Percentiles rank a stretch among this genome's conserved stretches.
Evolutionary conservation across 2,888 invertebrate species (phyloP).

Genomic region (Steinernema hermaphroditum): DNA sequence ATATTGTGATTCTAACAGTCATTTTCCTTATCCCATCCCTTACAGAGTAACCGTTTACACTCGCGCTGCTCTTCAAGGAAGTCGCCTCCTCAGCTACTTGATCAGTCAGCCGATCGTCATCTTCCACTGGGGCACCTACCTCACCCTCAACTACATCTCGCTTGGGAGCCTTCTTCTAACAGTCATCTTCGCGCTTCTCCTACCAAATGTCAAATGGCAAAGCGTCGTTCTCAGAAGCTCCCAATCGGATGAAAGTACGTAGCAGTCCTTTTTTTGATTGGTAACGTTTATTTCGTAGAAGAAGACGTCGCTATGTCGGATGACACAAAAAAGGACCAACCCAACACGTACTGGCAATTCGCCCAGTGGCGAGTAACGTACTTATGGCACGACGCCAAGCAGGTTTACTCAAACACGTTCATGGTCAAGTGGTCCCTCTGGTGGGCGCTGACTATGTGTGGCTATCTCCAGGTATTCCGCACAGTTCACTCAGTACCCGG

Average conservation of each 20-base stretch:
- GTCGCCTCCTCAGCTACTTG: slow-evolving; percentile 51
- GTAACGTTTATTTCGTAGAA: too few relatives aligned
- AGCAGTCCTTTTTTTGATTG: too few relatives aligned
- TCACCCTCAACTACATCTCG: slow-evolving; percentile 80
- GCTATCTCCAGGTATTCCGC: slow-evolving; percentile 76
- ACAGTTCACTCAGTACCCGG: too few relatives aligned
- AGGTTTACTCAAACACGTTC: slow-evolving; percentile 46
- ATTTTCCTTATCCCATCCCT: too few relatives aligned
- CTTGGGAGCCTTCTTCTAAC: slow-evolving; percentile 70
- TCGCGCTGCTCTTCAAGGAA: slow-evolving; percentile 54
- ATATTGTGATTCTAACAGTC: too few relatives aligned
- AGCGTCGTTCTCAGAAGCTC: slow-evolving; percentile 34
- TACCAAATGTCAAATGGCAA: slow-evolving; percentile 54
- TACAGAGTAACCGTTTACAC: slow-evolving; percentile 57
- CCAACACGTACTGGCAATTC: slow-evolving; percentile 38
- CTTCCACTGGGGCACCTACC: slow-evolving; percentile 74
- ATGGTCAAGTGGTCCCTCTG: slow-evolving; percentile 79
- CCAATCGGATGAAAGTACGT: not conserved
- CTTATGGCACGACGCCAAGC: slow-evolving; percentile 33
- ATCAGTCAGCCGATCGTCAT: slow-evolving; percentile 77
- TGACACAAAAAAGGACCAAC: not conserved
- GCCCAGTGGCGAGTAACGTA: slow-evolving; percentile 22
- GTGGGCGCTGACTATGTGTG: slow-evolving; percentile 79
- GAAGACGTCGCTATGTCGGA: not conserved
- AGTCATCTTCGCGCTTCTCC: slow-evolving; percentile 43